Percentiles rank a stretch among this genome's conserved stretches.
These are phyloP conservation scores for Argyrosomus regius DNA, from an alignment of 2,797 vertebrate genomes.

Conservation along the genomic window DNA sequence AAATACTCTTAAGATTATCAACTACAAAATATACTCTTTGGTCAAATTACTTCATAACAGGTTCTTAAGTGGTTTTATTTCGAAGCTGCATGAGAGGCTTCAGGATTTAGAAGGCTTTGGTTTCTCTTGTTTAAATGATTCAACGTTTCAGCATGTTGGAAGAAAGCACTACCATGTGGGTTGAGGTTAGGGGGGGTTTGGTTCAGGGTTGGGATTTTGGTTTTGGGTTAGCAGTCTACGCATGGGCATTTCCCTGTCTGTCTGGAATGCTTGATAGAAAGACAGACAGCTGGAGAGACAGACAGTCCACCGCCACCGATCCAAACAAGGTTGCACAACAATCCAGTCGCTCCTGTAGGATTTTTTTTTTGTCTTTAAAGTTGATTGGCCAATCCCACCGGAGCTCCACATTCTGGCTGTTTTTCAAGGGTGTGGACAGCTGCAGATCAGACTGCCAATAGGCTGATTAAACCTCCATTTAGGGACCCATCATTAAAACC, in stretches of 20 bases:
- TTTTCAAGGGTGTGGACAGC: constrained; percentile 75
- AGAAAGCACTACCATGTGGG: constrained; percentile 94
- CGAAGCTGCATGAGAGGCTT: constrained; percentile 58
- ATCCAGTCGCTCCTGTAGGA: constrained; percentile 77
- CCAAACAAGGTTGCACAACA: constrained; percentile 84
- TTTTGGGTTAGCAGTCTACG: constrained; percentile 75
- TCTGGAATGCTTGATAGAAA: constrained; percentile 74
- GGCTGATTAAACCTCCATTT: constrained; percentile 87
- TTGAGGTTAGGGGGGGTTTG: constrained; percentile 63
- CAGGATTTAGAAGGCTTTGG: constrained; percentile 70
- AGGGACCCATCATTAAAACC: constrained; percentile 85
- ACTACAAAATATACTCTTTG: constrained; percentile 81
- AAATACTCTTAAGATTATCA: constrained; percentile 67
- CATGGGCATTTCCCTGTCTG: constrained; percentile 59
- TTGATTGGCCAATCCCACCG: constrained; percentile 88
- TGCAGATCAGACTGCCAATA: constrained; percentile 80
- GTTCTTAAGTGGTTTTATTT: constrained; percentile 41
- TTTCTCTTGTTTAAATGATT: constrained; percentile 76
- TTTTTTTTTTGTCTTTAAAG: constrained; percentile 78
- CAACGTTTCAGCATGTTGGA: constrained; percentile 93
- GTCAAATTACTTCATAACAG: constrained; percentile 72
- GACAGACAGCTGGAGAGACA: constrained; percentile 73
- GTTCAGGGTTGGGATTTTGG: constrained; percentile 39
- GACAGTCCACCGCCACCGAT: constrained; percentile 80
- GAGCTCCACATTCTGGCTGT: constrained; percentile 86